Conservation (phyloP, 2,113 vertebrate species). For the Electrona antarctica region DNA sequence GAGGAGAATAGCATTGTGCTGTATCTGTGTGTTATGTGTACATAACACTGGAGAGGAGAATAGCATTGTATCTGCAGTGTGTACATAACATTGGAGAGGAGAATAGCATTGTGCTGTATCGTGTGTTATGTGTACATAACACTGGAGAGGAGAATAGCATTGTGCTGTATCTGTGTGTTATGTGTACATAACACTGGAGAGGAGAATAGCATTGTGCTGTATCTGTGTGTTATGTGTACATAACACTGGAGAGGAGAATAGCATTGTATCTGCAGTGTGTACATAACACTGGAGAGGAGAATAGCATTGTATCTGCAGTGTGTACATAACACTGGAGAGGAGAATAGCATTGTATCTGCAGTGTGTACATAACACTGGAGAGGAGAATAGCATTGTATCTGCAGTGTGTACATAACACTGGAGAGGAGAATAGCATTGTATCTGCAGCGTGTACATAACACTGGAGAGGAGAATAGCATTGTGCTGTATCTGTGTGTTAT, state of each 20-base stretch:
- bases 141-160: background rate
- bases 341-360: constrained; percentile 23
- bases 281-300: background rate
- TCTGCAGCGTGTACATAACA: no score
- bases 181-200: no score
- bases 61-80: constrained; percentile 30
- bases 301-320: constrained; percentile 28
- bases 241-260: background rate
- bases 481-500: no score
- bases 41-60: background rate
- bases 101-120: constrained; percentile 17
- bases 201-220: constrained; percentile 15
- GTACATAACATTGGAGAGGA: background rate
- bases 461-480: background rate
- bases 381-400: constrained; percentile 19
- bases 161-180: no score
- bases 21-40: no score
- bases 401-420: no score
- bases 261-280: constrained; percentile 34
- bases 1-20: constrained; percentile 17
- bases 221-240: no score
- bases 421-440: constrained; percentile 16
- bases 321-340: no score
- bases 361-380: no score
- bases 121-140: no score